Percentiles rank a stretch among this genome's conserved stretches.
These are phyloP conservation scores for Dendrophyllia cribrosa DNA, from an alignment of 64 coral and sea anemone species.

Conservation along the genomic window DNA sequence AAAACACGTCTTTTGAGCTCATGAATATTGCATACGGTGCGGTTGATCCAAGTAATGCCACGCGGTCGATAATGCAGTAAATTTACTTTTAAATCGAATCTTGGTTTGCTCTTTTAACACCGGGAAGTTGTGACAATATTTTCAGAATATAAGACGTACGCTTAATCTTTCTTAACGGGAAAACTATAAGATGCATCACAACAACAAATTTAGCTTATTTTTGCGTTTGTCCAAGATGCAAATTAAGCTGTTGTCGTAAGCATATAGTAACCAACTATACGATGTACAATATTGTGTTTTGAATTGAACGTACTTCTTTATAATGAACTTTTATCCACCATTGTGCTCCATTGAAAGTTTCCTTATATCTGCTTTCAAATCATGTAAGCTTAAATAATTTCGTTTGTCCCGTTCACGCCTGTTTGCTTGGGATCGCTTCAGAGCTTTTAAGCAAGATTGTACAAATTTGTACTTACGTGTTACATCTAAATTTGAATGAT, in stretches of 20 bases:
- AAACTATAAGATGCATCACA: too few species aligned
- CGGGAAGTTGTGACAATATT: not conserved
- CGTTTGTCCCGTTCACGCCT: not conserved
- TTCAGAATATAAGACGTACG: not conserved
- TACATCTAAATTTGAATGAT: not conserved
- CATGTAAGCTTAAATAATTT: not conserved
- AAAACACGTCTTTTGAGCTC: conserved; percentile 31
- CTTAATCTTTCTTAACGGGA: too few species aligned
- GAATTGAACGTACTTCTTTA: not conserved
- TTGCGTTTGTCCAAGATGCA: not conserved
- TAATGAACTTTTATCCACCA: not conserved
- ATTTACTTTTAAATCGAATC: not conserved
- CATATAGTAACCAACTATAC: too few species aligned
- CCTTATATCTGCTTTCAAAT: not conserved
- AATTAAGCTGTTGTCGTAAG: not conserved
- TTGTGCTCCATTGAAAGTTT: not conserved
- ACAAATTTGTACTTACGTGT: not conserved
- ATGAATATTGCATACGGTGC: conserved; percentile 68
- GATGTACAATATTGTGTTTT: conserved; percentile 4
- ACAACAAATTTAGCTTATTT: not conserved
- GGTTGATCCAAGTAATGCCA: conserved; percentile 29
- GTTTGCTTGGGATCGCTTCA: too few species aligned
- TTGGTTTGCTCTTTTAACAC: not conserved
- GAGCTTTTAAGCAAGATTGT: not conserved
- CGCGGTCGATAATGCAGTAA: conserved; percentile 5